These are phyloP conservation scores for Goniozus legneri DNA, from an alignment of 1,140 invertebrate species.

Conservation along the genomic window DNA sequence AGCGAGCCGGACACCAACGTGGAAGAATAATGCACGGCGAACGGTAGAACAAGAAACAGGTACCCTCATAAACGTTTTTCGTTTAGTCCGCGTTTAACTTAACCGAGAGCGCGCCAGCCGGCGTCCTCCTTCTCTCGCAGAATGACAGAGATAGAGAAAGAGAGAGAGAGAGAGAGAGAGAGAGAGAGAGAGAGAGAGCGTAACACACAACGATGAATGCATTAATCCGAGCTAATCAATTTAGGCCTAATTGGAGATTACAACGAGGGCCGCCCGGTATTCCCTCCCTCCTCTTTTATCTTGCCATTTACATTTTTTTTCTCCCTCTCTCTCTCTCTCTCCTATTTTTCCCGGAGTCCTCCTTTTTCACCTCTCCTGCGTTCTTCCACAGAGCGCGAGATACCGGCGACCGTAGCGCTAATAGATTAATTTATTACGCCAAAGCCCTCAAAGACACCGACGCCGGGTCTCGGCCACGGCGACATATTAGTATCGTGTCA, in stretches of 20 bases:
- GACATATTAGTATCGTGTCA: slow-evolving; percentile 48
- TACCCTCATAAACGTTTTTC: neutral
- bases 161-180: slow-evolving; percentile 3
- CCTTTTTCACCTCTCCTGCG: too few species aligned
- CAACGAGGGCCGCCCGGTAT: slow-evolving; percentile 20
- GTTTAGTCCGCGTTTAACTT: neutral
- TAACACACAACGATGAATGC: slow-evolving; percentile 15
- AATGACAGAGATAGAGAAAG: neutral
- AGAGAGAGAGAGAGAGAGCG: too few species aligned
- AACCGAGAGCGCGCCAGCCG: neutral
- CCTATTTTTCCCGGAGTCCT: slow-evolving; percentile 9
- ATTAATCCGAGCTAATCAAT: slow-evolving; percentile 51
- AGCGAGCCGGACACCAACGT: neutral
- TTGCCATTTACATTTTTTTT: too few species aligned
- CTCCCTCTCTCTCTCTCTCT: neutral
- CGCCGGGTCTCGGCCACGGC: slow-evolving; percentile 21
- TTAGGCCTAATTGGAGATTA: slow-evolving; percentile 52
- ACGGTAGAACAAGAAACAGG: neutral
- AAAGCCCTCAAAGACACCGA: slow-evolving; percentile 48
- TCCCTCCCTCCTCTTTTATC: slow-evolving; percentile 3
- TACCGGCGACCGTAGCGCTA: slow-evolving; percentile 33
- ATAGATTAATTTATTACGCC: slow-evolving; percentile 54
- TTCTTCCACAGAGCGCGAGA: too few species aligned
- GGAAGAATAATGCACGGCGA: neutral
- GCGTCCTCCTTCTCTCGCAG: too few species aligned